Conservation (phyloP, 1,140 invertebrate species). For the Bilobella aurantiaca region DNA sequence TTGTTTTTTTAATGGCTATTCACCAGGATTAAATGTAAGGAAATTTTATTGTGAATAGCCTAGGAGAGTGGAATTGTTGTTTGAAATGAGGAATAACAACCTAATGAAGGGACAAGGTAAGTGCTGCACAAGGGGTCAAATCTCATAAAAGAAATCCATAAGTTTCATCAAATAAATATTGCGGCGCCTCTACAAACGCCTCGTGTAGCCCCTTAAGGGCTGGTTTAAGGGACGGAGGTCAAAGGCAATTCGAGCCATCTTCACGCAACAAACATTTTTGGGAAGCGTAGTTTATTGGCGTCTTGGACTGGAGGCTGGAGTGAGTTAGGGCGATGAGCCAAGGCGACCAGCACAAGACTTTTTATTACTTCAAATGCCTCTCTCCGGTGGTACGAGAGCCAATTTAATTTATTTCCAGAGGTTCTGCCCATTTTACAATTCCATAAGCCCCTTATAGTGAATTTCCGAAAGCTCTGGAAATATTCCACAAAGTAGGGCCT, state of each 20-base stretch:
- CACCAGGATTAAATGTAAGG: too few relatives aligned
- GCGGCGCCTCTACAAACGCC: constrained; percentile 11
- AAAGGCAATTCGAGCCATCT: neutral
- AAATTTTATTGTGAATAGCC: too few relatives aligned
- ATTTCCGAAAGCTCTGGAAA: too few relatives aligned
- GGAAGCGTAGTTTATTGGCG: neutral
- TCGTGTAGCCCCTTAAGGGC: neutral
- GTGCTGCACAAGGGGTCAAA: constrained; percentile 4
- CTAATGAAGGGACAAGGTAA: neutral
- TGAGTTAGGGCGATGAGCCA: neutral
- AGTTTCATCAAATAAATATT: constrained; percentile 13
- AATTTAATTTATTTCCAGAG: constrained; percentile 1
- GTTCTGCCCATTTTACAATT: neutral
- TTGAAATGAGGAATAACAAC: neutral
- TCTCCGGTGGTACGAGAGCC: neutral
- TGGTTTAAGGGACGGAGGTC: neutral
- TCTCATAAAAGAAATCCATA: constrained; percentile 10
- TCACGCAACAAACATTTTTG: neutral
- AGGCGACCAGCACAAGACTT: neutral
- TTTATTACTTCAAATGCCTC: neutral
- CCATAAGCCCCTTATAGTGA: neutral
- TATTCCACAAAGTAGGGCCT: neutral
- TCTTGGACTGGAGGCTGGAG: neutral
- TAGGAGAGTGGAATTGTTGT: neutral
- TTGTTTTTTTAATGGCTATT: too few relatives aligned